Evolutionary conservation across 2,113 vertebrate species (phyloP).

Genomic region (Pachypanchax playfairii): DNA sequence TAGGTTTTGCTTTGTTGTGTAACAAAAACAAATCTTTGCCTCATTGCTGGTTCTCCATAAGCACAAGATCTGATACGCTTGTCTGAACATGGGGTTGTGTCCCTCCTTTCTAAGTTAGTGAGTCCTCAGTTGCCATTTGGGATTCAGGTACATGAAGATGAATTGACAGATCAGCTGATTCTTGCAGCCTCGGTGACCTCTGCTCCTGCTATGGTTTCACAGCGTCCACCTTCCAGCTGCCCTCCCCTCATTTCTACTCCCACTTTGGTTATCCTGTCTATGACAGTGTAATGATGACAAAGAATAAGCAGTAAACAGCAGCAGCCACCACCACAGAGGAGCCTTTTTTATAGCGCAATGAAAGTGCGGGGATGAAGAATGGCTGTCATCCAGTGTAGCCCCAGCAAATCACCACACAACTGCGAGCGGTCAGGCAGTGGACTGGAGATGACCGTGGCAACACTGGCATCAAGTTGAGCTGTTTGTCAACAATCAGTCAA

Average conservation of each 20-base stretch:
- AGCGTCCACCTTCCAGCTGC: slow-evolving; percentile 28
- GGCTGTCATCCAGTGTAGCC: slow-evolving; percentile 54
- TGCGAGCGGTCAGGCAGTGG: slow-evolving; percentile 32
- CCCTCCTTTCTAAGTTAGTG: slow-evolving; percentile 39
- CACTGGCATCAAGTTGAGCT: slow-evolving; percentile 59
- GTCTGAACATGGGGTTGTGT: slow-evolving; percentile 25
- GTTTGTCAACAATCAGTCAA: slow-evolving; percentile 76
- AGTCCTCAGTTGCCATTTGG: slow-evolving; percentile 54
- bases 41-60: slow-evolving; percentile 20
- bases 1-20: slow-evolving; percentile 24
- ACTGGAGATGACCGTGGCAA: slow-evolving; percentile 43
- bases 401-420: slow-evolving; percentile 70
- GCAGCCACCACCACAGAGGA: slow-evolving; percentile 61
- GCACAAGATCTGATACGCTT: slow-evolving; percentile 18
- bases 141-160: slow-evolving; percentile 71
- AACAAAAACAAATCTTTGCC: slow-evolving; percentile 34
- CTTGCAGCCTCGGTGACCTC: slow-evolving; percentile 51
- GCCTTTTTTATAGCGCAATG: slow-evolving; percentile 73
- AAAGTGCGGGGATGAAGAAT: slow-evolving; percentile 78
- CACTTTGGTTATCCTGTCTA: slow-evolving; percentile 62
- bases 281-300: slow-evolving; percentile 79
- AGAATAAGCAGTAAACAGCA: slow-evolving; percentile 72
- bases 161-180: slow-evolving; percentile 73
- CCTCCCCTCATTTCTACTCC: slow-evolving; percentile 29
- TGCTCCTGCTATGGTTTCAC: slow-evolving; percentile 40